Conservation (phyloP, 2,113 vertebrate genomes). For the Tenebrosternarchus preto region DNA sequence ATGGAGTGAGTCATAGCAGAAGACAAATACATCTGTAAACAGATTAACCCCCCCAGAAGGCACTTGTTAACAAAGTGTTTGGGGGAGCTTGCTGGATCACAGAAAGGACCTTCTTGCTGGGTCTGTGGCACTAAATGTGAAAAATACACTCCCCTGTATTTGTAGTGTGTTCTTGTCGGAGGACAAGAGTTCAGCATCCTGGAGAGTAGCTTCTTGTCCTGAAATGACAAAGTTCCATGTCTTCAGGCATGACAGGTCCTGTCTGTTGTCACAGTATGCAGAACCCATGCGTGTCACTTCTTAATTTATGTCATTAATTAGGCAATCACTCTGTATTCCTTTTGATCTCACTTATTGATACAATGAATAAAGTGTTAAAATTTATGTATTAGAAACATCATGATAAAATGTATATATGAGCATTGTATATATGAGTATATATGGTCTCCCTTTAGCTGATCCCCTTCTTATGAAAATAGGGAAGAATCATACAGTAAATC, state of each 20-base stretch:
- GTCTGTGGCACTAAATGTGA: no score
- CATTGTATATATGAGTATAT: background rate
- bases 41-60: no score
- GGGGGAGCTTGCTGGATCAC: no score
- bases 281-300: background rate
- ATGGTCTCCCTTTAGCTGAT: background rate
- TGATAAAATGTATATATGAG: slow-evolving; percentile 4
- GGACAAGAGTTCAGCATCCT: no score
- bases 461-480: slow-evolving; percentile 44
- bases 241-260: background rate
- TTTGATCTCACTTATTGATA: no score
- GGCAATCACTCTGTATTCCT: background rate
- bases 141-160: no score
- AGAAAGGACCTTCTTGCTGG: no score
- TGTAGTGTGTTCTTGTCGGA: no score
- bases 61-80: no score
- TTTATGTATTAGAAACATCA: background rate
- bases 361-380: background rate
- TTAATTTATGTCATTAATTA: background rate
- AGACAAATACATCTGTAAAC: no score
- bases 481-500: slow-evolving; percentile 49
- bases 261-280: background rate
- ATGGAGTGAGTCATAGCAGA: no score
- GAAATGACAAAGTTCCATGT: background rate
- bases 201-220: no score